A percentile compares a stretch with the other conserved stretches of the same genome.
phyloP scores from a whole-genome alignment of 1,140 invertebrate species.

The Diabrotica undecimpunctata region DNA sequence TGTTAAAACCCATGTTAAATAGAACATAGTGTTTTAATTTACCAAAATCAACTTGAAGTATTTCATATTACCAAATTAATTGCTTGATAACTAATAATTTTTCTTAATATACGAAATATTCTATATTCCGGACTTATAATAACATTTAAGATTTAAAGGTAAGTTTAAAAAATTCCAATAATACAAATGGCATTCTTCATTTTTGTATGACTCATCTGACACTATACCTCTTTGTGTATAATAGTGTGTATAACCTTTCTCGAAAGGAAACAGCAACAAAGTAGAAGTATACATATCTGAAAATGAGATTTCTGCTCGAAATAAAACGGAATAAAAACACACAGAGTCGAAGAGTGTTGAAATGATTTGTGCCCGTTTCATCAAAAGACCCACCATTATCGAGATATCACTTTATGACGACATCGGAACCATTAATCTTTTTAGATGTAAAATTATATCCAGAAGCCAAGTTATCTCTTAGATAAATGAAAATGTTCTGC shows the following conservation, averaged over 20 bases:
- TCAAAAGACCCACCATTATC: conserved; percentile 2
- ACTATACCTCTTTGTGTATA: not conserved
- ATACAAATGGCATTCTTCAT: no score
- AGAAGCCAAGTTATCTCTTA: conserved; percentile 2
- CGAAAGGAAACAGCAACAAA: not conserved
- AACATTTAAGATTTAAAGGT: no score
- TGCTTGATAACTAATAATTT: no score
- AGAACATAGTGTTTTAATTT: no score
- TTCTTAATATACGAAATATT: no score
- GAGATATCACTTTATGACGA: conserved; percentile 2
- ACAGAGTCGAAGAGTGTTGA: not conserved
- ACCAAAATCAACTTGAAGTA: no score
- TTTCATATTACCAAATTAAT: no score
- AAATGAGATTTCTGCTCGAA: conserved; percentile 1
- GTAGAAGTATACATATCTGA: not conserved
- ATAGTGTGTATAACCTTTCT: not conserved
- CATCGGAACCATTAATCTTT: conserved; percentile 2
- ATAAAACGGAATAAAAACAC: not conserved
- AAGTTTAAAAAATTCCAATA: no score
- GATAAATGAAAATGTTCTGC: conserved; percentile 2
- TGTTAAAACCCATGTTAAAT: no score
- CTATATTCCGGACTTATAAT: no score
- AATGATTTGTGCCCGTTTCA: conserved; percentile 2
- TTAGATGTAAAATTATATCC: conserved; percentile 3
- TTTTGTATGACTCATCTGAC: no score